Evolutionary conservation across 2,113 vertebrate species (phyloP), one percentile per base, ranked within the genome.

Genomic region (Leptobrachium leishanense): DNA sequence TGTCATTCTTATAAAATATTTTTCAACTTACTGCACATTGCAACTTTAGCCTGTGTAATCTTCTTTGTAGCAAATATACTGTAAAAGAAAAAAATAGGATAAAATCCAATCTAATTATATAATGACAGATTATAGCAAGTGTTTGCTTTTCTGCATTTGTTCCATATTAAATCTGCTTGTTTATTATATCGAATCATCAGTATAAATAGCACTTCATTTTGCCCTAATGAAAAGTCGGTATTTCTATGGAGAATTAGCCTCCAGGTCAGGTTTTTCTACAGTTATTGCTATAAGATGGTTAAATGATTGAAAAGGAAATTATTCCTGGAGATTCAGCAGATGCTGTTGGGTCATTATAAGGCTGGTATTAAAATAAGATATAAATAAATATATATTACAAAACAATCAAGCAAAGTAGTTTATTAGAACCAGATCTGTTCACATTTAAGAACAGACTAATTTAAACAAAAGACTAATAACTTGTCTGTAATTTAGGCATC

Each of bases 161-260:
- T 9, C 40, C 40, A 11, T 62, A 46, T 69, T 64, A 46, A 46
- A 13, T 41, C n/a, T 64, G 55, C 44, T 50, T 50, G 43, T 53
- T 78, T 63, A 78, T 78, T 78, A 63, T 71, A 53, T 63, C 20
- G 63, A 71, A 71, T 78, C 57, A 64, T 64, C 20, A 53, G 55
- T 62, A 50, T 71, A 78, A 64, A 71, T 71, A 53, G n/a, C 13
- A 59, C 43, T 78, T 78, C 40, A 62, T 70, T 77, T 69, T 77
- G 11, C 76, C 67, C 66, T 70, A 70, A 64, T 78, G 43, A 71
- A 78, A 70, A 71, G 43, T n/a, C 43, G 53, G 68, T 70, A 64
- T 71, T 64, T 70, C 43, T 40, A 50, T 43, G 68, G 55, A 63
- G 76, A 78, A 63, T 71, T 63, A 53, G 76, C 76, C 57, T 13